Conservation (phyloP, 2,888 invertebrate species). For the Halictus quadricinctus region DNA sequence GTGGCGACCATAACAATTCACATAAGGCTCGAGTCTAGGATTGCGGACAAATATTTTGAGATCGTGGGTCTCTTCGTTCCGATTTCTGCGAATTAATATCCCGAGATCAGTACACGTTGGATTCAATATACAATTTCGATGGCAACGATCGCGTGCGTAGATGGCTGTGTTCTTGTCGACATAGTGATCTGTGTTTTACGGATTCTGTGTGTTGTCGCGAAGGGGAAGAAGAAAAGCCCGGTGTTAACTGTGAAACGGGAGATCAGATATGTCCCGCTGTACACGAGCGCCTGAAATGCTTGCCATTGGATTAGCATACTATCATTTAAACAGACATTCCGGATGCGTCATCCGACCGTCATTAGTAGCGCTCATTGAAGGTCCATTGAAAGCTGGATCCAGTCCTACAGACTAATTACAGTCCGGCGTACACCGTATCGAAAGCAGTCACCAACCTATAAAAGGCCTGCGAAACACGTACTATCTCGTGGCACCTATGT, state of each 20-base stretch:
- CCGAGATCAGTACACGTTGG: background rate
- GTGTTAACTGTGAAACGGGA: conserved; percentile 37
- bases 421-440: conserved; percentile 56
- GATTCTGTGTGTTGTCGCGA: conserved; percentile 21
- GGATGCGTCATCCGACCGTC: conserved; percentile 60
- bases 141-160: background rate
- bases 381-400: conserved; percentile 58
- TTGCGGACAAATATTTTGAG: background rate
- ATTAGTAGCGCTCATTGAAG: conserved; percentile 63
- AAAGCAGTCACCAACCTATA: conserved; percentile 60
- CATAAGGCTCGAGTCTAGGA: too few species aligned
- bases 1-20: too few species aligned
- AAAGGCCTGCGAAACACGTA: conserved; percentile 55
- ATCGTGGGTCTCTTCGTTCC: background rate
- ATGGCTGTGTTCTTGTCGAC: background rate
- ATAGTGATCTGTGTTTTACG: background rate
- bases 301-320: conserved; percentile 59
- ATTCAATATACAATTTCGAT: background rate
- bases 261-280: conserved; percentile 33
- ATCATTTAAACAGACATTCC: conserved; percentile 57
- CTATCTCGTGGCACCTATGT: conserved; percentile 35
- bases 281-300: conserved; percentile 45
- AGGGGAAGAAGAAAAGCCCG: conserved; percentile 32
- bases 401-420: conserved; percentile 62
- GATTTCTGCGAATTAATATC: too few species aligned